Evolutionary conservation across 1,140 invertebrate genomes (phyloP).

Genomic region (Saccostrea cuccullata): DNA sequence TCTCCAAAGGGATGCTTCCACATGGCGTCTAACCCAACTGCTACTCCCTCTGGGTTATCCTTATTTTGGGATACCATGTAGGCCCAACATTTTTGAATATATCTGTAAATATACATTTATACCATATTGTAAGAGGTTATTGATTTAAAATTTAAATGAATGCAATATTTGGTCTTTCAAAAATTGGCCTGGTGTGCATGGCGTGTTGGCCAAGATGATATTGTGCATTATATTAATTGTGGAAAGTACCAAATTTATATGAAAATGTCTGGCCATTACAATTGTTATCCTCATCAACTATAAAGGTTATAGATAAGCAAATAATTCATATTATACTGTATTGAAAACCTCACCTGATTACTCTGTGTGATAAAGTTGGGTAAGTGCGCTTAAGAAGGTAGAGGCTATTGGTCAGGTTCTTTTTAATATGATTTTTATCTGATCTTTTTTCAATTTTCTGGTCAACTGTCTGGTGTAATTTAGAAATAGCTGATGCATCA

Average conservation of each 20-base stretch:
- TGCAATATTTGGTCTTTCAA: no score
- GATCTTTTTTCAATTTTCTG: constrained; percentile 47
- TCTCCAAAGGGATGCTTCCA: constrained; percentile 45
- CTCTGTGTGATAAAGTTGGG: constrained; percentile 1
- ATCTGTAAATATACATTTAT: neutral
- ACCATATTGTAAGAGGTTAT: no score
- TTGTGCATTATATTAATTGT: no score
- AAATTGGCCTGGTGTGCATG: no score
- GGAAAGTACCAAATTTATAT: no score
- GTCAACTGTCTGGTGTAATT: constrained; percentile 6
- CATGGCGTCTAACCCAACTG: constrained; percentile 26
- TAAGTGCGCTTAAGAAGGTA: neutral
- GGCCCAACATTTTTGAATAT: constrained; percentile 38
- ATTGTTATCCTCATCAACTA: no score
- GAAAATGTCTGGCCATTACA: no score
- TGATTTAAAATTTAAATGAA: no score
- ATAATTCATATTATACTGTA: neutral
- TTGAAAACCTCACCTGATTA: neutral
- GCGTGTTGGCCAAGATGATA: no score
- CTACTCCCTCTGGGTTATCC: constrained; percentile 19
- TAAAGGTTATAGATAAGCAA: no score
- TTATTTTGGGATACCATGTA: constrained; percentile 24
- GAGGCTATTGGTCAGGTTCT: neutral
- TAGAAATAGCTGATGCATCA: constrained; percentile 33
- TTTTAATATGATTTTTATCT: constrained; percentile 47